Evolutionary conservation across 2,113 vertebrate species (phyloP).

Genomic region (Aldabrachelys gigantea): DNA sequence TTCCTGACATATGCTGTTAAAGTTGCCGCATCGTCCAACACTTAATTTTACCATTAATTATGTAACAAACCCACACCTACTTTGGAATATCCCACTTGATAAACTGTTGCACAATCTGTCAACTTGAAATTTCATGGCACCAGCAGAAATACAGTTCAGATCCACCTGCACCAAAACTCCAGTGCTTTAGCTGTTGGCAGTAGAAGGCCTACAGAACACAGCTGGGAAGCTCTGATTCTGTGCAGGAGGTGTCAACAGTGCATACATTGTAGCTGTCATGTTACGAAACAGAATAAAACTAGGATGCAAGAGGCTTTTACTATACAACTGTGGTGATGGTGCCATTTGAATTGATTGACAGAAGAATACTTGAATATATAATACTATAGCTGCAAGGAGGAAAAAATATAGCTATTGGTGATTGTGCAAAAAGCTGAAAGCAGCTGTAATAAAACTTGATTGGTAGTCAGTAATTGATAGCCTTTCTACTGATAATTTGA

Average conservation of each 20-base stretch:
- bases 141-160: rapidly evolving
- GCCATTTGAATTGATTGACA: rapidly evolving
- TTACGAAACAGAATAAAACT: not conserved
- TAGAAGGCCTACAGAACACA: not conserved
- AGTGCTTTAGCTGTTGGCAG: not conserved
- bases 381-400: not conserved
- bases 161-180: not conserved
- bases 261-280: not conserved
- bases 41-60: not conserved
- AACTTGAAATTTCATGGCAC: not conserved
- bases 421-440: not conserved
- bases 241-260: not conserved
- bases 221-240: not conserved
- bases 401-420: not conserved
- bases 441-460: rapidly evolving
- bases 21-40: not conserved
- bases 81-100: not conserved
- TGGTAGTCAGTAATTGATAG: not conserved
- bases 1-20: not conserved
- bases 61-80: not conserved
- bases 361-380: not conserved
- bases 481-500: not conserved
- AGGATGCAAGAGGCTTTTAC: not conserved
- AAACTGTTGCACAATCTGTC: not conserved
- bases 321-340: not conserved